A percentile compares a stretch with the other conserved stretches of the same genome.
Evolutionary conservation across 92 coral and sea anemone genomes (phyloP).

Genomic region (Heliopora coerulea): DNA sequence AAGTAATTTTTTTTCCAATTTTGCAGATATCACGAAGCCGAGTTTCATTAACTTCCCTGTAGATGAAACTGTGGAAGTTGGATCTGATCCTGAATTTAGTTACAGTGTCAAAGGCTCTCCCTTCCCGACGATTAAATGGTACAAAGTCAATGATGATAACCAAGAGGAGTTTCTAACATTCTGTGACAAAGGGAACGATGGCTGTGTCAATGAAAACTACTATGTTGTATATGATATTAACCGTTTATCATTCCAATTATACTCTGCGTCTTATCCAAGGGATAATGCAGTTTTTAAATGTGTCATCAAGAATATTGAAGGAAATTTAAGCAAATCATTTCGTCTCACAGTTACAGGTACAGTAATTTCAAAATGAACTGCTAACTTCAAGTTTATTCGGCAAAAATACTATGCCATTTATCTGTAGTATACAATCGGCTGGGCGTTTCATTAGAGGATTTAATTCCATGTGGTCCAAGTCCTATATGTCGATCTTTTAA

Average conservation of each 20-base stretch:
- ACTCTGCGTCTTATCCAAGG: background rate
- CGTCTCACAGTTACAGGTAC: background rate
- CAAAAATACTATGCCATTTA: no score
- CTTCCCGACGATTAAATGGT: constrained; percentile 39
- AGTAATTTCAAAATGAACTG: background rate
- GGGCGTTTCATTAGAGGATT: no score
- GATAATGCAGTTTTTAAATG: constrained; percentile 16
- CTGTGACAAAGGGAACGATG: background rate
- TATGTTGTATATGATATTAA: background rate
- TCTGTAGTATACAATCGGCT: no score
- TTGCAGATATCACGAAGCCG: constrained; percentile 1
- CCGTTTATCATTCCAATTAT: background rate
- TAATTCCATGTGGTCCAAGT: no score
- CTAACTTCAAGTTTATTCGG: no score
- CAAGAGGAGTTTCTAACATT: constrained; percentile 5
- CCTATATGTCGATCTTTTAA: no score
- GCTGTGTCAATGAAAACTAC: background rate
- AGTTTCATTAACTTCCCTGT: background rate
- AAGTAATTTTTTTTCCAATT: background rate
- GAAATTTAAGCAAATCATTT: background rate
- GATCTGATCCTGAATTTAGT: background rate
- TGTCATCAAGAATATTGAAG: constrained; percentile 8
- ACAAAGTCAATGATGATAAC: constrained; percentile 14
- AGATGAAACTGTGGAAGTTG: background rate
- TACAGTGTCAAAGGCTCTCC: constrained; percentile 40